Percentiles rank a stretch among this genome's conserved stretches.
phyloP scores from a whole-genome alignment of 2,888 invertebrate genomes.

The Megastigmus dorsalis region DNA sequence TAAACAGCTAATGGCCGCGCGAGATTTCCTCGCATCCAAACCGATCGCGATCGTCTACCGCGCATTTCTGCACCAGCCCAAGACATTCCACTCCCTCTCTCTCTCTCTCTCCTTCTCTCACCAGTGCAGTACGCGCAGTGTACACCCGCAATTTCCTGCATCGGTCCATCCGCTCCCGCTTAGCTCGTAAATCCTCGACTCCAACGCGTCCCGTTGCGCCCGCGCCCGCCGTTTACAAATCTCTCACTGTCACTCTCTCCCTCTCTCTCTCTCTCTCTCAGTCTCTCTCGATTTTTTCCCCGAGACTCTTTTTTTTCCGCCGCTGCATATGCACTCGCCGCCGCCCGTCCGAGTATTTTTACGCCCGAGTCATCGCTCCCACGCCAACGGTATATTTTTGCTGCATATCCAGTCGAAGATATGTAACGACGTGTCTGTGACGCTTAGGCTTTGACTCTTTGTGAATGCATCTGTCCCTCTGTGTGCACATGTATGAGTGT shows the following conservation, averaged over 20 bases:
- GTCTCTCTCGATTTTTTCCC: conserved; percentile 36
- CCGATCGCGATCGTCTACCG: too few species aligned
- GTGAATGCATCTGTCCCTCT: too few species aligned
- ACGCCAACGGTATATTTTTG: conserved; percentile 72
- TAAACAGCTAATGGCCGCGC: too few species aligned
- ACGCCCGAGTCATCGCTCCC: conserved; percentile 74
- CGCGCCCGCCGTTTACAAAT: conserved; percentile 49
- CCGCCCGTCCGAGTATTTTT: too few species aligned
- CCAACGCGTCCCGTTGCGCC: too few species aligned
- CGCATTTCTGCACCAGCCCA: too few species aligned
- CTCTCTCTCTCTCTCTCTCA: conserved; percentile 48
- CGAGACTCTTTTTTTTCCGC: conserved; percentile 52
- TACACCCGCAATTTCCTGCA: neutral
- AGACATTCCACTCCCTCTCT: too few species aligned
- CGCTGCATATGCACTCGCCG: conserved; percentile 47
- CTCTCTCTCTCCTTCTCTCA: too few species aligned
- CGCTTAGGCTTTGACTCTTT: too few species aligned
- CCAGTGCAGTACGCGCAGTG: conserved; percentile 28
- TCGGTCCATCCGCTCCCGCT: conserved; percentile 64
- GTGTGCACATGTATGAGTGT: too few species aligned
- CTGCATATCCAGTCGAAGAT: conserved; percentile 63
- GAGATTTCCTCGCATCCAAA: too few species aligned
- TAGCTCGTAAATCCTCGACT: conserved; percentile 51
- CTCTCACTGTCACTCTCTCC: conserved; percentile 15
- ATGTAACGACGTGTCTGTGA: conserved; percentile 56